phyloP scores from a whole-genome alignment of 2,888 invertebrate genomes.

The Xestia ashworthii region DNA sequence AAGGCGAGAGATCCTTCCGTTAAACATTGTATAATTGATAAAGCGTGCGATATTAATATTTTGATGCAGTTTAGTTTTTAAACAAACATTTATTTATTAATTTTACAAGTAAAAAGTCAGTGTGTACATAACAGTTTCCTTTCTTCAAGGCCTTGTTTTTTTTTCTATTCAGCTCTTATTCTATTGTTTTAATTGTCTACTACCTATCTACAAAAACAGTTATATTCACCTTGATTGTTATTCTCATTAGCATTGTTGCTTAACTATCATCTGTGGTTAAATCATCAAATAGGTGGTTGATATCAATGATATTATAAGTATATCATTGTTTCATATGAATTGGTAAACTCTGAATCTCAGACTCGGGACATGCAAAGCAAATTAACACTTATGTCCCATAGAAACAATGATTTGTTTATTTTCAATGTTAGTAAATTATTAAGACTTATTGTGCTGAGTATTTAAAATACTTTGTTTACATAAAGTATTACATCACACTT shows the following conservation, averaged over 20 bases:
- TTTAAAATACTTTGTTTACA: not conserved
- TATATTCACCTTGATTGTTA: constrained; percentile 1
- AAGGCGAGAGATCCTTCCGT: not conserved
- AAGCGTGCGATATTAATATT: too few relatives aligned
- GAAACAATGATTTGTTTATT: constrained; percentile 7
- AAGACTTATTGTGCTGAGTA: not conserved
- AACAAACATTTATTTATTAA: not conserved
- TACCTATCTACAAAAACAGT: constrained; percentile 1
- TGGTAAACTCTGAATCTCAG: not conserved
- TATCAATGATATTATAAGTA: too few relatives aligned
- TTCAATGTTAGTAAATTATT: not conserved
- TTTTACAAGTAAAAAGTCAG: not conserved
- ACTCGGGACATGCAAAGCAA: constrained; percentile 20
- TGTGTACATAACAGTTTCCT: not conserved
- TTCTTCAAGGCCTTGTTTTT: not conserved
- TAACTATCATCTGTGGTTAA: constrained; percentile 3
- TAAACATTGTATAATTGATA: not conserved
- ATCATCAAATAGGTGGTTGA: constrained; percentile 5
- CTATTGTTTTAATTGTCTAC: not conserved
- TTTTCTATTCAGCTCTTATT: not conserved
- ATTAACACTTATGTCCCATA: constrained; percentile 4
- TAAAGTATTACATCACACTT: not conserved
- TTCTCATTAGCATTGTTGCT: constrained; percentile 13
- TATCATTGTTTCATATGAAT: not conserved
- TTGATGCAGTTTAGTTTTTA: not conserved